phyloP scores from a whole-genome alignment of 2,888 invertebrate species.

The Cactoblastis cactorum region DNA sequence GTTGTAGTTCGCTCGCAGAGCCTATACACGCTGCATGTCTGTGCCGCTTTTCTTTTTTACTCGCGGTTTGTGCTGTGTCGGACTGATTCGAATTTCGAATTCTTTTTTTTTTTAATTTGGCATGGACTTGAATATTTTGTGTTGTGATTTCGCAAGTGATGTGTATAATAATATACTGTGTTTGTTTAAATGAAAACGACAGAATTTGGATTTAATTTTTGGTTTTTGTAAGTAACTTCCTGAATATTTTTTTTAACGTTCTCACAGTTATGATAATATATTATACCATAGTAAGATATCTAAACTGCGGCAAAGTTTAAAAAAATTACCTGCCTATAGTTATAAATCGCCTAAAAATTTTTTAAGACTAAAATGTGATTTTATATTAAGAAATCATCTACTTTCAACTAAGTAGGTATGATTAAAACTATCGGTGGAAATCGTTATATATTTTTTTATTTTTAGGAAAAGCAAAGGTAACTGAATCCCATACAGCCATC shows the following conservation, averaged over 20 bases:
- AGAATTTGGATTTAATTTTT: neutral
- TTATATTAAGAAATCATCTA: no score
- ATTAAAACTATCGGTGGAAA: no score
- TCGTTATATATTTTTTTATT: no score
- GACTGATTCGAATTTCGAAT: neutral
- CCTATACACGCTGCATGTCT: neutral
- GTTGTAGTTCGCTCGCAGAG: conserved; percentile 4
- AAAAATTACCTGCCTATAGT: no score
- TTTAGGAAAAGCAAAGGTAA: no score
- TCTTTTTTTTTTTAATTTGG: neutral
- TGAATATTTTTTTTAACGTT: neutral
- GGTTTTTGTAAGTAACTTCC: neutral
- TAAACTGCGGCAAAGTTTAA: no score
- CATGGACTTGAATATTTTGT: neutral
- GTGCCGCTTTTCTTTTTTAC: neutral
- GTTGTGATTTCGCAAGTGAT: conserved; percentile 2
- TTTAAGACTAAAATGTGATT: no score
- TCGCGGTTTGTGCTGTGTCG: neutral
- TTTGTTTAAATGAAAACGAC: neutral
- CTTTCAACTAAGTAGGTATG: no score
- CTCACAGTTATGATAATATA: no score
- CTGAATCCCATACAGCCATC: no score
- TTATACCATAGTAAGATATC: no score
- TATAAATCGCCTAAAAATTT: no score
- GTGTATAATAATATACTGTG: neutral